These are phyloP conservation scores for Hetaerina americana DNA, from an alignment of 1,140 invertebrate species.

Conservation along the genomic window DNA sequence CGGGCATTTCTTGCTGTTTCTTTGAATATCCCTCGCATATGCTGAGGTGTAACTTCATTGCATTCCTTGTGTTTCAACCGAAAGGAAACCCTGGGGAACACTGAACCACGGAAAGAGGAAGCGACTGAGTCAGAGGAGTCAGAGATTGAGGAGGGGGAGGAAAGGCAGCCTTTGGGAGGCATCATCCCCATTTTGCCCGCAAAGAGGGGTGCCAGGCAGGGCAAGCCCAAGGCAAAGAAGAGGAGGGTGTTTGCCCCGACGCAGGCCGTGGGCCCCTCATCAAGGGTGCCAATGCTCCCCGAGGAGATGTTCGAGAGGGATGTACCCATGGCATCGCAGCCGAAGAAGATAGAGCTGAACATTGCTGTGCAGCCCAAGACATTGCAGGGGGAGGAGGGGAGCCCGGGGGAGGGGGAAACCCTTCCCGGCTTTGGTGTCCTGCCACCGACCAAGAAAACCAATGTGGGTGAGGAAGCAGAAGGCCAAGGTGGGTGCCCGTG, in stretches of 20 bases:
- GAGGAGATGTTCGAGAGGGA: conserved; percentile 50
- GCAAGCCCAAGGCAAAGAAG: not conserved
- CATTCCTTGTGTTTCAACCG: too few species aligned
- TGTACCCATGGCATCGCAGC: conserved; percentile 17
- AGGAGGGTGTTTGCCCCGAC: not conserved
- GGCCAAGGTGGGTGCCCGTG: not conserved
- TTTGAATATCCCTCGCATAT: too few species aligned
- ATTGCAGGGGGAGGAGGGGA: conserved; percentile 22
- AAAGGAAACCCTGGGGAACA: too few species aligned
- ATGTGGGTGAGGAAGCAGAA: not conserved
- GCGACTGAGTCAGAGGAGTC: conserved; percentile 49
- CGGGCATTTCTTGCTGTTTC: too few species aligned
- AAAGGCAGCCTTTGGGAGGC: conserved; percentile 25
- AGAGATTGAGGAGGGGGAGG: conserved; percentile 62
- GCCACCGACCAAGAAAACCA: not conserved
- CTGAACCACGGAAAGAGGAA: conserved; percentile 19
- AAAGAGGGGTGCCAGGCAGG: conserved; percentile 35
- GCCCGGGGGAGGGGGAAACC: conserved; percentile 13
- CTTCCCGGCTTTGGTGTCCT: not conserved
- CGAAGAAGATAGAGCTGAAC: conserved; percentile 50
- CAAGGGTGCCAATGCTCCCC: conserved; percentile 19
- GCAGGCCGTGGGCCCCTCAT: too few species aligned
- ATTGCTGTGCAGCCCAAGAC: conserved; percentile 27
- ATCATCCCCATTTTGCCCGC: conserved; percentile 27
- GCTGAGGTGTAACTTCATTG: too few species aligned